Evolutionary conservation across 2,113 vertebrate species (phyloP).

Genomic region (Scomber scombrus): DNA sequence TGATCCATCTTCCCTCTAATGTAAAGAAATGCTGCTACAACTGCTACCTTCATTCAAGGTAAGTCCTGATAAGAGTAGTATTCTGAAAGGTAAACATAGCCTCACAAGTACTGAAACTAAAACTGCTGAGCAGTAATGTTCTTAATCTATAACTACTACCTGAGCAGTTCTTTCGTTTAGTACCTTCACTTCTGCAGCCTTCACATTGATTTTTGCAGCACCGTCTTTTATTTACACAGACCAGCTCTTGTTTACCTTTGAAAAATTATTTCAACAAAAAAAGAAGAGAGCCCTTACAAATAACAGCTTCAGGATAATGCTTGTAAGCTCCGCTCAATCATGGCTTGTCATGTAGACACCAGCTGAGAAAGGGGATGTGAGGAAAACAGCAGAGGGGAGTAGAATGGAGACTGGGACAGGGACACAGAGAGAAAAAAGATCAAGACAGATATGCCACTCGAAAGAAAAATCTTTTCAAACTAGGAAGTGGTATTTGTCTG

Average conservation of each 20-base stretch:
- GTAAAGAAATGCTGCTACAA: neutral
- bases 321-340: slow-evolving; percentile 39
- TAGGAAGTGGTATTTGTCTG: slow-evolving; percentile 49
- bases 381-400: slow-evolving; percentile 8
- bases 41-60: neutral
- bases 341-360: slow-evolving; percentile 39
- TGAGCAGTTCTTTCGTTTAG: slow-evolving; percentile 1
- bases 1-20: neutral
- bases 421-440: slow-evolving; percentile 23
- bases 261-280: slow-evolving; percentile 45
- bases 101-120: neutral
- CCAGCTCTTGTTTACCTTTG: slow-evolving; percentile 41
- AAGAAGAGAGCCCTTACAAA: slow-evolving; percentile 23
- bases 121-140: slow-evolving; percentile 4
- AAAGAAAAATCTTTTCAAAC: slow-evolving; percentile 21
- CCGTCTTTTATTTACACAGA: slow-evolving; percentile 31
- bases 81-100: neutral
- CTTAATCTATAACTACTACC: slow-evolving; percentile 13
- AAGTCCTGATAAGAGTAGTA: neutral
- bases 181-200: slow-evolving; percentile 21
- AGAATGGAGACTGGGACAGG: slow-evolving; percentile 42
- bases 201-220: slow-evolving; percentile 20
- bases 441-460: slow-evolving; percentile 20
- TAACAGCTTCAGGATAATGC: slow-evolving; percentile 37
- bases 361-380: slow-evolving; percentile 26